A percentile compares a stretch with the other conserved stretches of the same genome.
Conservation (phyloP, 2,113 vertebrate genomes). For the Clarias batrachus region DNA sequence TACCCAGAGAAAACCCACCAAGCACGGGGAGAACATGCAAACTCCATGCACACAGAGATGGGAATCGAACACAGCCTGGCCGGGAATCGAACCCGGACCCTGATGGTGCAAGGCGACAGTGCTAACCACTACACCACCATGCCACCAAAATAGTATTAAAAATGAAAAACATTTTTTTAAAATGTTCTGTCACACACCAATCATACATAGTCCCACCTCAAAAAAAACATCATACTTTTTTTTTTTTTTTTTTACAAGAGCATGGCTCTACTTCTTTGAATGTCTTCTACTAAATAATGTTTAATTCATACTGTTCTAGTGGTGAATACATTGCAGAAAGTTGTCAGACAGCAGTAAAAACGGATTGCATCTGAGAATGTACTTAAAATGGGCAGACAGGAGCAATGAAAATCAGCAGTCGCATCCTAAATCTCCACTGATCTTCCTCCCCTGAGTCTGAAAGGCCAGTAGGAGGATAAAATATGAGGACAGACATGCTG, state of each 20-base stretch:
- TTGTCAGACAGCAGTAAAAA: neutral
- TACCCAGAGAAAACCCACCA: too few species aligned
- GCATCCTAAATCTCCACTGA: conserved; percentile 18
- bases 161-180: too few species aligned
- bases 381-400: neutral
- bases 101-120: too few species aligned
- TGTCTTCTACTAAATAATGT: neutral
- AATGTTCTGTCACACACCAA: too few species aligned
- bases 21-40: too few species aligned
- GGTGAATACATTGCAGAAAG: neutral
- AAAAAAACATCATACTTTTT: neutral
- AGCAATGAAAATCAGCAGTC: conserved; percentile 16
- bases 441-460: conserved; percentile 18
- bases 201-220: neutral
- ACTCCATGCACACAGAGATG: too few species aligned
- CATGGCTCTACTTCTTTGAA: neutral
- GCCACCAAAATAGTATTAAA: too few species aligned
- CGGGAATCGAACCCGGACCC: too few species aligned
- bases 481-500: conserved; percentile 26
- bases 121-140: too few species aligned
- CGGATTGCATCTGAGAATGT: neutral
- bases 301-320: neutral
- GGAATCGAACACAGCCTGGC: too few species aligned
- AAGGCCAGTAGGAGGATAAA: conserved; percentile 39
- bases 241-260: neutral